Evolutionary conservation across 1,140 invertebrate species (phyloP).

Genomic region (Vollenhovia emeryi): DNA sequence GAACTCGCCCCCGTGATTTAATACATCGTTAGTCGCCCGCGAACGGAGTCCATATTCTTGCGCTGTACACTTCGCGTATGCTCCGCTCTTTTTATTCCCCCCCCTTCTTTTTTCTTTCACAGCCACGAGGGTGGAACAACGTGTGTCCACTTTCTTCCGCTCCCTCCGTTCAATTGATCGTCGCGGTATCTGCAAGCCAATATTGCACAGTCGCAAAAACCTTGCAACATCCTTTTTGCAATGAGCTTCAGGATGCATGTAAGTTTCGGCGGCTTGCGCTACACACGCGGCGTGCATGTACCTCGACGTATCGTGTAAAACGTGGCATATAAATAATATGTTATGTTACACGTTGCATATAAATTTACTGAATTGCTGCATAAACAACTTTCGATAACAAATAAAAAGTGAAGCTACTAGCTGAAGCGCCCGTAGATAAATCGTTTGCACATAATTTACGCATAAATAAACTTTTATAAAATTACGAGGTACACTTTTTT

Average conservation of each 20-base stretch:
- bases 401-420: background rate
- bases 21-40: conserved; percentile 28
- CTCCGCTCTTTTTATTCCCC: conserved; percentile 58
- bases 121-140: conserved; percentile 56
- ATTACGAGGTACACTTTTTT: background rate
- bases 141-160: conserved; percentile 37
- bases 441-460: background rate
- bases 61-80: conserved; percentile 20
- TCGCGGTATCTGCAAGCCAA: background rate
- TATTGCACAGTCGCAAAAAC: conserved; percentile 46
- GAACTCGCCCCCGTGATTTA: conserved; percentile 45
- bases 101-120: background rate
- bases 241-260: background rate
- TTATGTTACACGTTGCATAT: background rate
- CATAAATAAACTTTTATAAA: conserved; percentile 1
- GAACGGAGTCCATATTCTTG: conserved; percentile 42
- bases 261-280: conserved; percentile 10
- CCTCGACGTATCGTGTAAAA: conserved; percentile 3
- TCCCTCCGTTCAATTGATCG: conserved; percentile 12
- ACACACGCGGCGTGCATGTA: background rate
- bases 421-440: background rate
- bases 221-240: conserved; percentile 15
- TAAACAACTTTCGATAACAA: conserved; percentile 17
- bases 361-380: conserved; percentile 19
- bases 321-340: conserved; percentile 5